Conservation (phyloP, 2,888 invertebrate genomes). For the Mesochorus sp. region DNA sequence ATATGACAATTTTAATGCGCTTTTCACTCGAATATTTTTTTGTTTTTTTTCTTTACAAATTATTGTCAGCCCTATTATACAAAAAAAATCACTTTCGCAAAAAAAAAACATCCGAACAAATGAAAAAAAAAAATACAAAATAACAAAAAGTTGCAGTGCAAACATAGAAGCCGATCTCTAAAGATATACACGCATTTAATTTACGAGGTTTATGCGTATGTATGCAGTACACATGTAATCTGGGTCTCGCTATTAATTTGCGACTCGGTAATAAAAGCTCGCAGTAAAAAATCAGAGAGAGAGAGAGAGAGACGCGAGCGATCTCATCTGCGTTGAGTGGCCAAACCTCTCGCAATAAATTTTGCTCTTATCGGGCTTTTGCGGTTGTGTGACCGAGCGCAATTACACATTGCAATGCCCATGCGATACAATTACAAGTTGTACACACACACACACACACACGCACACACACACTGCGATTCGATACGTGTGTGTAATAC, state of each 20-base stretch:
- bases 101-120: neutral
- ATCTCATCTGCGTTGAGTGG: constrained; percentile 32
- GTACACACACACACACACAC: neutral
- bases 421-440: constrained; percentile 8
- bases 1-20: neutral
- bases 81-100: neutral
- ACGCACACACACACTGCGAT: neutral
- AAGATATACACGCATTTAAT: too few relatives aligned
- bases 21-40: too few relatives aligned
- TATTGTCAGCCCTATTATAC: too few relatives aligned
- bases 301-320: constrained; percentile 8
- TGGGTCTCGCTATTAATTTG: neutral
- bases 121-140: too few relatives aligned
- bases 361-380: constrained; percentile 14
- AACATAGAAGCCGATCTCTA: too few relatives aligned
- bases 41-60: too few relatives aligned
- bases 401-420: constrained; percentile 13
- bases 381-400: neutral
- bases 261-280: neutral
- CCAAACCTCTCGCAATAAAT: constrained; percentile 23
- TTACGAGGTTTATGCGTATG: too few relatives aligned
- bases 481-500: constrained; percentile 28
- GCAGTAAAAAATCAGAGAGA: neutral
- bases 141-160: too few relatives aligned
- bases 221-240: too few relatives aligned